Conservation (phyloP, 2,113 vertebrate species). For the Microtus montanus region DNA sequence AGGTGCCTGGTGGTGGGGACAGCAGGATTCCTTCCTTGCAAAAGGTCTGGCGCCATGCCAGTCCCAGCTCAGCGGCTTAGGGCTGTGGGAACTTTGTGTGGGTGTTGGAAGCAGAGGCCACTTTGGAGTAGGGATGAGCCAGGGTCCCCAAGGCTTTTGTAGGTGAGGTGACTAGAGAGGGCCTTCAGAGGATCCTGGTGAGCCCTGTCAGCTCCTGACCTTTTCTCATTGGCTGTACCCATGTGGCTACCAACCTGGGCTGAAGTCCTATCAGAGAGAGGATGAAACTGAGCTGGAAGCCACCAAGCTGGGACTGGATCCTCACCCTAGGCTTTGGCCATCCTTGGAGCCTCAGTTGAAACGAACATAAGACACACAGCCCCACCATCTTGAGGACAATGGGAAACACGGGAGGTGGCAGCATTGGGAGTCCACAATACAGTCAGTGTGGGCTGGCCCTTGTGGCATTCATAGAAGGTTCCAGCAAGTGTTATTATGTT, state of each 20-base stretch:
- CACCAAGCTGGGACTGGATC: background rate
- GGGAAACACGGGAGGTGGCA: background rate
- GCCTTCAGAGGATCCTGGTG: too few relatives aligned
- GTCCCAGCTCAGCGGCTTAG: background rate
- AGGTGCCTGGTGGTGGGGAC: slow-evolving; percentile 53
- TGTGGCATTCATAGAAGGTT: background rate
- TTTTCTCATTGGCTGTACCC: background rate
- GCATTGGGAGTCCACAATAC: accelerated
- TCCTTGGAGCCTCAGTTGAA: background rate
- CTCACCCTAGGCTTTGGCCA: accelerated
- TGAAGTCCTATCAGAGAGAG: background rate
- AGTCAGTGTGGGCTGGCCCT: too few relatives aligned
- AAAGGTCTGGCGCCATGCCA: background rate
- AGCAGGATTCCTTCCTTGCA: background rate
- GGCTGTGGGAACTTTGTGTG: background rate
- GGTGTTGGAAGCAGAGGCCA: accelerated
- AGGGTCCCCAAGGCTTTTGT: background rate
- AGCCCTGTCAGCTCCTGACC: background rate
- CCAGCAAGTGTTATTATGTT: background rate
- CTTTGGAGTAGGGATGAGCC: background rate
- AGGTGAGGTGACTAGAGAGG: background rate
- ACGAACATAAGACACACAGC: background rate
- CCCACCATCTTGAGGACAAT: accelerated
- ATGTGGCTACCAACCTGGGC: background rate
- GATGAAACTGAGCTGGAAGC: background rate